These are phyloP conservation scores for Tetragnatha montana DNA, from an alignment of 2,888 invertebrate genomes.

Conservation along the genomic window DNA sequence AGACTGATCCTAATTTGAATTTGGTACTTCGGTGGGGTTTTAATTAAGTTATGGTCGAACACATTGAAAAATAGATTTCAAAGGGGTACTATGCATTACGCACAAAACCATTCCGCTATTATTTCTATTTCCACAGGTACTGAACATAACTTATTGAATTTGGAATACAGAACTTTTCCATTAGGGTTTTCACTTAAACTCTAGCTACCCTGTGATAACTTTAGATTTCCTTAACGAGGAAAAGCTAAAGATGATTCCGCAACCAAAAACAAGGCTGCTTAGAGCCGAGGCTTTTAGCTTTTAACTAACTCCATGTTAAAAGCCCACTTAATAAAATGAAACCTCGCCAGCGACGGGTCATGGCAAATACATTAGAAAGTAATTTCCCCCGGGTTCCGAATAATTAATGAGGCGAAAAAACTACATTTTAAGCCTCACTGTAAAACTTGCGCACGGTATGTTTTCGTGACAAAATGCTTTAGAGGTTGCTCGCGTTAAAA, in stretches of 20 bases:
- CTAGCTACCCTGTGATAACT: background rate
- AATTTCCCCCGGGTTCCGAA: constrained; percentile 49
- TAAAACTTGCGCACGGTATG: constrained; percentile 2
- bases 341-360: constrained; percentile 1
- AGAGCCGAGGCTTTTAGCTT: constrained; percentile 32
- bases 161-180: too few species aligned
- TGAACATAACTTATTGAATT: too few species aligned
- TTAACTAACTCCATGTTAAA: constrained; percentile 26
- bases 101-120: too few species aligned
- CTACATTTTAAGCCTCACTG: constrained; percentile 17
- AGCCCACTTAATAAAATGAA: constrained; percentile 30
- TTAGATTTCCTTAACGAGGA: background rate
- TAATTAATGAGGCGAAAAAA: constrained; percentile 54
- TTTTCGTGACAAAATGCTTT: constrained; percentile 22
- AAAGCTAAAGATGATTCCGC: background rate
- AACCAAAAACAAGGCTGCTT: background rate
- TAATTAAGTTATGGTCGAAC: too few species aligned
- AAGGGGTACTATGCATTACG: too few species aligned
- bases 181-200: too few species aligned
- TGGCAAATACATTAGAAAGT: constrained; percentile 30
- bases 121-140: too few species aligned
- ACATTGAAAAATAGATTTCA: too few species aligned
- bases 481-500: constrained; percentile 2
- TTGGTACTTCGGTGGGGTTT: too few species aligned
- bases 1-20: too few species aligned